Base-by-base conservation (phyloP, 2,797 vertebrate genomes). In the Oophaga sylvatica region DNA sequence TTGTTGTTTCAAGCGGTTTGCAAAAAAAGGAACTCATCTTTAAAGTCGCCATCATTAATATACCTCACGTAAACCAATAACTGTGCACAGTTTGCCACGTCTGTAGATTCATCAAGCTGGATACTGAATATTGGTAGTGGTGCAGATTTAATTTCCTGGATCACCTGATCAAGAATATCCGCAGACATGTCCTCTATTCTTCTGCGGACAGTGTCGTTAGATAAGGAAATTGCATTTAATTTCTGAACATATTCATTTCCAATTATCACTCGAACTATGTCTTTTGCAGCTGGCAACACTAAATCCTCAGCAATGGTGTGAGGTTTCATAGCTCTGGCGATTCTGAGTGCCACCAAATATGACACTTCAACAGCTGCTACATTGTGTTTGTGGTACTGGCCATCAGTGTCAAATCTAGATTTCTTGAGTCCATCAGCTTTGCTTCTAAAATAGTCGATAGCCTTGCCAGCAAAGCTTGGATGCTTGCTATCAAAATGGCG, bases 91-190 rank as follows among this genome's bases (percentile, higher is more conserved):
- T 85, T 85, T 85, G 84, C 75, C 45, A 85, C 75, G 16, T 84
- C 84, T 85, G 84, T 85, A 84, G 68, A 84, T 84, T 84, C 82
- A 75, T 84, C 68, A 84, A 84, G 82, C 68, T 84, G 70, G 70
- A 85, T 78, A 29, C 59, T 78, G 65, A 77, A 78, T 85, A 85
- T 85, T 85, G 22, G 22, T 65, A 85, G 84, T 45, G 84, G 80
- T 78, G 88, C 80, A 62, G 88, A 83, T 65, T 90, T 78, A 77
- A 81, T 87, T 85, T 90, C 89, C 89, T 85, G 82, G 86, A 87
- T 71, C 56, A 90, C 78, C 86, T 88, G 82, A 82, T 82, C 57
- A n/a, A 87, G 76, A 79, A 88, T 90, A 79, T 90, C 83, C 17
- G 78, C 86, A 77, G 78, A 85, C 86, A 87, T 89, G 88, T 89